Base-by-base conservation (phyloP, 2,797 vertebrate genomes). In the Anniella stebbinsi region DNA sequence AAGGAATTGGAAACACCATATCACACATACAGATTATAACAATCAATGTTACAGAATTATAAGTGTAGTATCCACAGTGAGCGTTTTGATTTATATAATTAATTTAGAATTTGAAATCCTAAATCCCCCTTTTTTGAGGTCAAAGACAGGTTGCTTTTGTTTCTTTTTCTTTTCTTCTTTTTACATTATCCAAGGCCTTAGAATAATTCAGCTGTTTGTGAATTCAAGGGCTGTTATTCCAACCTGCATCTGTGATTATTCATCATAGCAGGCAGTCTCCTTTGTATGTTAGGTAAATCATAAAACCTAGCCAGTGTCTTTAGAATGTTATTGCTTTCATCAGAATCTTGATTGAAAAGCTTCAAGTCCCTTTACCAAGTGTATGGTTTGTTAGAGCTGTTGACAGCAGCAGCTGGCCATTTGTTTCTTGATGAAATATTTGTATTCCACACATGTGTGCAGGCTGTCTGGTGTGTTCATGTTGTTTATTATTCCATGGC, bases 311-410 rank as follows among this genome's bases (percentile, higher is more conserved):
- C 7, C 57, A 7, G 4, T 84, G 0, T 90, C 80, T 92, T 92
- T 81, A 88, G 75, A 91, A 91, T 84, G 51, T 77, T 90, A 91
- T 18, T 45, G 2, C n/a, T 95, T 93, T 93, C 75, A 93, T 91
- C 89, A 95, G 72, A 94, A 80, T 0, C 25, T 92, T 89, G 73
- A 90, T 0, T 87, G 63, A 93, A 95, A 92, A 90, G 7, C 51
- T 90, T 93, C 85, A 86, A 30, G 3, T 89, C 80, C 86, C 28
- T 92, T 87, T 93, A 73, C 76, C 89, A 84, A 94, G 83, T 83
- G 1, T 77, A n/a, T 66, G 57, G 63, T 86, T 93, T 80, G 78
- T 92, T 93, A 91, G 80, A 38, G 28, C 67, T 89, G n/a, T 88
- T 89, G 89, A 80, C 28, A 87, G 48, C 10, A 0, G 0, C 25